Evolutionary conservation across 2,888 invertebrate genomes (phyloP).

Genomic region (Diadegma fenestrale): DNA sequence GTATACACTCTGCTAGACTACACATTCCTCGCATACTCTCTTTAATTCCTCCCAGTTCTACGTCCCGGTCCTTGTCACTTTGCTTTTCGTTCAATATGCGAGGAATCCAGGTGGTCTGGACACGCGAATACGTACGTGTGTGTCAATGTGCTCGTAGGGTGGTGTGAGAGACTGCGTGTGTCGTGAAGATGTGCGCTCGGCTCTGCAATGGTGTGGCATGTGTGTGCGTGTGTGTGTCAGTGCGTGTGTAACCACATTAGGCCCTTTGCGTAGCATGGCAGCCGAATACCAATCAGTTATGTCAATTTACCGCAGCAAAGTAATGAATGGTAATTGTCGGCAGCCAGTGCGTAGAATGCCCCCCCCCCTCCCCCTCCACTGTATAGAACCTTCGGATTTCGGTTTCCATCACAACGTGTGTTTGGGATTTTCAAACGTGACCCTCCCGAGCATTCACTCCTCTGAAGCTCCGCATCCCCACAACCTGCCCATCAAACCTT

Average conservation of each 20-base stretch:
- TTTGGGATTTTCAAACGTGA: conserved; percentile 47
- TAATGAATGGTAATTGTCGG: conserved; percentile 83
- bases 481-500: conserved; percentile 35
- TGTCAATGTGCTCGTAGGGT: not conserved
- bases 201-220: too few species aligned
- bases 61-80: conserved; percentile 57
- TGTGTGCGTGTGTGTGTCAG: not conserved
- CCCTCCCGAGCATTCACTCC: conserved; percentile 12
- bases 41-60: conserved; percentile 50
- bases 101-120: not conserved
- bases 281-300: conserved; percentile 83
- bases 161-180: not conserved
- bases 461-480: not conserved
- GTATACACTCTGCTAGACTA: conserved; percentile 26
- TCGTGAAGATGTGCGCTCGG: not conserved
- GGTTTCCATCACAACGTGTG: conserved; percentile 45
- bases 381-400: conserved; percentile 44
- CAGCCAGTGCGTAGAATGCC: conserved; percentile 16
- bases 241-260: conserved; percentile 44
- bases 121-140: not conserved
- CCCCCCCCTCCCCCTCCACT: not conserved
- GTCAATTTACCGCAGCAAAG: conserved; percentile 83
- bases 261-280: conserved; percentile 77
- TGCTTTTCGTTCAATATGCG: conserved; percentile 30
- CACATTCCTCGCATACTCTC: conserved; percentile 17